Conservation (phyloP, 92 coral and sea anemone genomes). For the Siderastrea siderea region DNA sequence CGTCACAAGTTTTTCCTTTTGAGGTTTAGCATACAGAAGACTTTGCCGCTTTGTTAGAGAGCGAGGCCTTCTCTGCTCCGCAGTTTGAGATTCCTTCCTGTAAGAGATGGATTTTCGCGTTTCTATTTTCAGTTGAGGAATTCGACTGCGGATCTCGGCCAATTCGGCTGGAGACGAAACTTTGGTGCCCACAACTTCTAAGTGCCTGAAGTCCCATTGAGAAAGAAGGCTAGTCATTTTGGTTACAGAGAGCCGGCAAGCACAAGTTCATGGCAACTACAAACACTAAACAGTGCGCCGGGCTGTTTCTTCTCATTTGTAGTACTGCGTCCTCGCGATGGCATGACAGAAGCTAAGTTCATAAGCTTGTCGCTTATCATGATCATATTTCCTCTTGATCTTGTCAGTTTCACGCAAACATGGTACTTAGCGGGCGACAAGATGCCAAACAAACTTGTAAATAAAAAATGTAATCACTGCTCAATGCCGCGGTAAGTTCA, state of each 20-base stretch:
- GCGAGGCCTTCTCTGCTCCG: conserved; percentile 39
- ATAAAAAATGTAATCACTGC: conserved; percentile 37
- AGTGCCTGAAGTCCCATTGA: conserved; percentile 75
- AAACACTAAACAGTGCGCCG: conserved; percentile 5
- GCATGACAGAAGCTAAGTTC: conserved; percentile 11
- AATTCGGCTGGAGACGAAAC: conserved; percentile 46
- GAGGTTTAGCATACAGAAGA: conserved; percentile 12
- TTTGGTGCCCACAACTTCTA: conserved; percentile 74
- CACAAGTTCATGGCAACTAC: conserved; percentile 13
- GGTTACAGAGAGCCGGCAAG: background rate
- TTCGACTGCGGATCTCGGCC: conserved; percentile 55
- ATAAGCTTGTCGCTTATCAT: conserved; percentile 1
- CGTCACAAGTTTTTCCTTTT: conserved; percentile 48
- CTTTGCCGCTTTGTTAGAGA: conserved; percentile 33
- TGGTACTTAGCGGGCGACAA: conserved; percentile 15
- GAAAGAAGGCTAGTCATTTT: conserved; percentile 23
- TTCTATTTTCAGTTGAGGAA: conserved; percentile 64
- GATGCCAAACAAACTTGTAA: conserved; percentile 41
- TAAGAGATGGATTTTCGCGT: conserved; percentile 45
- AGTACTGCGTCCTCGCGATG: background rate
- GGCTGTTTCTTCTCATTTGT: background rate
- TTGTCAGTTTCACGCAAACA: conserved; percentile 15
- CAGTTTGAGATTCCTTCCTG: conserved; percentile 7
- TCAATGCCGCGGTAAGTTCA: conserved; percentile 12
- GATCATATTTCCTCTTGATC: conserved; percentile 24